Evolutionary conservation across 2,888 invertebrate species (phyloP).

Genomic region (Eristalis intricaria): DNA sequence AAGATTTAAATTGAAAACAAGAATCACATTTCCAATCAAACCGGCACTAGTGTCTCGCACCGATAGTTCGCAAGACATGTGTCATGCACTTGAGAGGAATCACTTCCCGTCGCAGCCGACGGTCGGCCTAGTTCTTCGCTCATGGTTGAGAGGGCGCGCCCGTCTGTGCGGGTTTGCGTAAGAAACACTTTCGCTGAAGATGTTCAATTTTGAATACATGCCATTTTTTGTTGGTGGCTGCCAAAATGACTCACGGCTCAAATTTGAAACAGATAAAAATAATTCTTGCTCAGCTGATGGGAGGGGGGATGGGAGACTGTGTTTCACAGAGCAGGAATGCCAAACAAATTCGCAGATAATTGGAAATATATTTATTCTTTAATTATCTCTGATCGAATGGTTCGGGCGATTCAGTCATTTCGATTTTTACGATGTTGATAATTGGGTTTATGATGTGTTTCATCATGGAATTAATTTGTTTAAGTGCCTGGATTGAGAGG

Average conservation of each 20-base stretch:
- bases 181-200: background rate
- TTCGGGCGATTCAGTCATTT: background rate
- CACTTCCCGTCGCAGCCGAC: background rate
- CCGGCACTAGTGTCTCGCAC: background rate
- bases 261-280: constrained; percentile 16
- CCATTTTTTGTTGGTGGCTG: background rate
- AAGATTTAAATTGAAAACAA: background rate
- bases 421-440: background rate
- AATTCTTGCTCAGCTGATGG: background rate
- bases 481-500: background rate
- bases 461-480: background rate
- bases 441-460: background rate
- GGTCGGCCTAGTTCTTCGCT: background rate
- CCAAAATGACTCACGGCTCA: constrained; percentile 10
- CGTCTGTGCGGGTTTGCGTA: background rate
- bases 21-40: background rate
- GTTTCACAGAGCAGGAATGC: background rate
- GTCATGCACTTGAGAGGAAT: background rate
- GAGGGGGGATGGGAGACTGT: background rate
- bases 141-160: background rate
- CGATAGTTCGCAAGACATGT: background rate
- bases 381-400: background rate
- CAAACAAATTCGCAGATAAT: background rate
- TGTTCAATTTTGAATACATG: constrained; percentile 21
- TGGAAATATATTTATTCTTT: background rate